phyloP scores from a whole-genome alignment of 2,888 invertebrate species.

The Agrotis puta region DNA sequence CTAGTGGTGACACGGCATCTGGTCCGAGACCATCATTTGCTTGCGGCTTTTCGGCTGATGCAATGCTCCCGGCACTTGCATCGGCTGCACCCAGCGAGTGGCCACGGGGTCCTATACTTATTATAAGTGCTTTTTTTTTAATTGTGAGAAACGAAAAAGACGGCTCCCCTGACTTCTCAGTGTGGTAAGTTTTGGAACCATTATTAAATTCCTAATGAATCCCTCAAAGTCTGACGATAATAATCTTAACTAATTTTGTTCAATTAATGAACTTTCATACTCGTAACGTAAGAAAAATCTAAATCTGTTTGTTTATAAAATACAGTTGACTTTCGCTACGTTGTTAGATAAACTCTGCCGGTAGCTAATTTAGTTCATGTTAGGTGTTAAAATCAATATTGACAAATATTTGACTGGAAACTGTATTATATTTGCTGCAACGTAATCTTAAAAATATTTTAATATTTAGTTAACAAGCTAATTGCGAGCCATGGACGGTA shows the following conservation, averaged over 20 bases:
- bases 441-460: constrained; percentile 6
- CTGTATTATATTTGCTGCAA: constrained; percentile 3
- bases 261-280: background rate
- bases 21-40: background rate
- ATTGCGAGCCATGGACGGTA: background rate
- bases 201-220: background rate
- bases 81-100: too few species aligned
- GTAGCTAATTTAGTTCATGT: background rate
- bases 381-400: constrained; percentile 19
- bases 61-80: background rate
- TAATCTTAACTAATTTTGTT: background rate
- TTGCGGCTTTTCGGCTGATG: background rate
- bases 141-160: background rate
- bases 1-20: background rate
- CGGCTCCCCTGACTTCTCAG: too few species aligned
- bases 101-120: background rate
- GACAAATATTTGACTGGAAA: constrained; percentile 4
- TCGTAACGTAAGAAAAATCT: background rate
- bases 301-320: background rate
- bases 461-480: constrained; percentile 26
- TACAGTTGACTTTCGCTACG: background rate
- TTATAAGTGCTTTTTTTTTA: background rate
- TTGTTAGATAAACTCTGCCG: constrained; percentile 2
- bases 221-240: background rate
- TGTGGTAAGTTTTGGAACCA: background rate